phyloP scores from a whole-genome alignment of 2,888 invertebrate genomes.

The Anodontia alba region DNA sequence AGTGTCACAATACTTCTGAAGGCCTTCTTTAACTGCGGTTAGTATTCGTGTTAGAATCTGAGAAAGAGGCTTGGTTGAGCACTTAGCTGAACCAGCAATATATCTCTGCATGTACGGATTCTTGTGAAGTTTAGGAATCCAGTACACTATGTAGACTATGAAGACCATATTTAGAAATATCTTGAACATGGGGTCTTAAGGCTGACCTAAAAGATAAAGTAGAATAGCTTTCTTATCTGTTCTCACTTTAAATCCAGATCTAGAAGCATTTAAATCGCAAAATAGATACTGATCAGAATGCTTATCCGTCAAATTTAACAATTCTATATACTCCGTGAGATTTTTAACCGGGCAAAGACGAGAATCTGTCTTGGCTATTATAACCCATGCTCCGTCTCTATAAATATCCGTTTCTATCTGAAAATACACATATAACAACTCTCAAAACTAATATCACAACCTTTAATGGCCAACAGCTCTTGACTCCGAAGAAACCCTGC shows the following conservation, averaged over 20 bases:
- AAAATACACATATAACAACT: slow-evolving; percentile 10
- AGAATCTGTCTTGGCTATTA: slow-evolving; percentile 29
- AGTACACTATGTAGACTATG: slow-evolving; percentile 32
- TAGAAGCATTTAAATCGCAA: slow-evolving; percentile 2
- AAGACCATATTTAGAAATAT: slow-evolving; percentile 36
- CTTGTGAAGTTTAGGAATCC: too few relatives aligned
- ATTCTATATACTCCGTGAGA: slow-evolving; percentile 18
- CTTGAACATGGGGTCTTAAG: slow-evolving; percentile 22
- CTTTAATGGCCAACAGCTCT: slow-evolving; percentile 17
- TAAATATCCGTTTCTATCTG: slow-evolving; percentile 35
- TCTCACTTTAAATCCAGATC: slow-evolving; percentile 14
- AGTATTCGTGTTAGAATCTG: too few relatives aligned
- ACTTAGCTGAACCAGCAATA: too few relatives aligned
- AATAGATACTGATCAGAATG: slow-evolving; percentile 23
- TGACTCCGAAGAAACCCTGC: slow-evolving; percentile 31
- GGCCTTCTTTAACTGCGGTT: too few relatives aligned
- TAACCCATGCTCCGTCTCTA: slow-evolving; percentile 28
- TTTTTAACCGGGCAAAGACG: slow-evolving; percentile 29
- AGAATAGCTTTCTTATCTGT: background rate
- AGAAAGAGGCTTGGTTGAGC: too few relatives aligned
- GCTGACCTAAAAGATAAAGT: slow-evolving; percentile 14
- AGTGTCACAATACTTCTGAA: too few relatives aligned
- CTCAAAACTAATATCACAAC: slow-evolving; percentile 17
- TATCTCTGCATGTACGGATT: too few relatives aligned
- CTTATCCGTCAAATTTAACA: slow-evolving; percentile 16